Evolutionary conservation across 1,140 invertebrate genomes (phyloP).

Genomic region (Triops cancriformis): DNA sequence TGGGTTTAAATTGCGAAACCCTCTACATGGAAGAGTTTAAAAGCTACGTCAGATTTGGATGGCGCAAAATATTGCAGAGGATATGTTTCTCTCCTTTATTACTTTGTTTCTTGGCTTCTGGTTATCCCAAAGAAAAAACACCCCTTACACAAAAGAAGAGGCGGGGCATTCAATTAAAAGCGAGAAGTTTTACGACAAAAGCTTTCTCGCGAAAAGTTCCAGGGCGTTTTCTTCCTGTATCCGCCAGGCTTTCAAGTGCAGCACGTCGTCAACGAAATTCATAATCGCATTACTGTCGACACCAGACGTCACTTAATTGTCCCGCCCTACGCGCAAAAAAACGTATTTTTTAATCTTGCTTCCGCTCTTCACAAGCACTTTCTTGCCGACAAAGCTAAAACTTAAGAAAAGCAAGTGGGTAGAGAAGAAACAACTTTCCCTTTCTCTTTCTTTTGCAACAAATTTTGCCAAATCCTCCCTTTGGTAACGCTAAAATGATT

Average conservation of each 20-base stretch:
- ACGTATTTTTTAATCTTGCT: too few relatives aligned
- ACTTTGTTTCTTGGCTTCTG: neutral
- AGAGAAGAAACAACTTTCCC: neutral
- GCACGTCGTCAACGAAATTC: conserved; percentile 4
- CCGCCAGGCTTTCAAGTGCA: conserved; percentile 3
- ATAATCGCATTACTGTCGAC: conserved; percentile 1
- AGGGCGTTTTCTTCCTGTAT: neutral
- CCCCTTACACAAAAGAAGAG: neutral
- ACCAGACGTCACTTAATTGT: conserved; percentile 10
- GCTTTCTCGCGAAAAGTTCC: neutral
- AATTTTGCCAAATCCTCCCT: neutral
- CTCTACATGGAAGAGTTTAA: too few relatives aligned
- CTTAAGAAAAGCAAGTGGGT: neutral
- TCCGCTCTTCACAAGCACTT: too few relatives aligned
- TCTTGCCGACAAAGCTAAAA: neutral
- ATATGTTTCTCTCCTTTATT: neutral
- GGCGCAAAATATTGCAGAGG: too few relatives aligned
- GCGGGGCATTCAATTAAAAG: neutral
- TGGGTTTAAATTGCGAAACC: too few relatives aligned
- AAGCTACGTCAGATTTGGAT: too few relatives aligned
- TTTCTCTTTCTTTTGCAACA: neutral
- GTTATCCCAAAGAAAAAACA: neutral
- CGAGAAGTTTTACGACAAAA: neutral
- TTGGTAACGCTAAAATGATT: neutral
- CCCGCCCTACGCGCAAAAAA: neutral